These are phyloP conservation scores for Eupithecia vulgata DNA, from an alignment of 2,888 invertebrate genomes.

Conservation along the genomic window DNA sequence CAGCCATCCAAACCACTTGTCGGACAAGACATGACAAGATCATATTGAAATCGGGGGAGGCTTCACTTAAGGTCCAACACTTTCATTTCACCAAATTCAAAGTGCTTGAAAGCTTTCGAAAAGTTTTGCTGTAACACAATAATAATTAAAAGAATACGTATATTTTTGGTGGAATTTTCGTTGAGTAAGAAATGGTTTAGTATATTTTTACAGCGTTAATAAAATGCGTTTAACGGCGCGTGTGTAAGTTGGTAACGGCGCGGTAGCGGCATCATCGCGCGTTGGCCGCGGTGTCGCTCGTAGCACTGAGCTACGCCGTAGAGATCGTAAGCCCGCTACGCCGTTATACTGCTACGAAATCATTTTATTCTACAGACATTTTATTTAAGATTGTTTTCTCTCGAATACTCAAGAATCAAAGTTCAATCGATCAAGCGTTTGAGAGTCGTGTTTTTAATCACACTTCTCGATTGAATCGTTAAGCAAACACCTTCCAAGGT, in stretches of 20 bases:
- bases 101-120: slow-evolving; percentile 14
- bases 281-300: slow-evolving; percentile 63
- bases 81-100: slow-evolving; percentile 33
- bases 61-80: slow-evolving; percentile 44
- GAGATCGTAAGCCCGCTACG: slow-evolving; percentile 53
- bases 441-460: neutral
- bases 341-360: slow-evolving; percentile 49
- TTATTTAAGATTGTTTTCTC: neutral
- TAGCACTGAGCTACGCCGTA: slow-evolving; percentile 61
- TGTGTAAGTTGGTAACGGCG: slow-evolving; percentile 59
- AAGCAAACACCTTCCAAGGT: neutral
- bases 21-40: slow-evolving; percentile 52
- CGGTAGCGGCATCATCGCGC: slow-evolving; percentile 55
- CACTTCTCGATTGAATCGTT: neutral
- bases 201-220: slow-evolving; percentile 65
- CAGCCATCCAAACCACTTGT: slow-evolving; percentile 64
- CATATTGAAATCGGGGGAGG: slow-evolving; percentile 51
- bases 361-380: neutral
- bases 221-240: slow-evolving; percentile 71
- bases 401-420: neutral
- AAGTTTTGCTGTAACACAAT: slow-evolving; percentile 27
- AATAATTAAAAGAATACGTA: slow-evolving; percentile 14
- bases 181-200: slow-evolving; percentile 38
- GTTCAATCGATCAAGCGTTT: neutral
- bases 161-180: slow-evolving; percentile 7